Percentiles rank a stretch among this genome's conserved stretches.
Evolutionary conservation across 2,113 vertebrate genomes (phyloP).

Genomic region (Gopherus flavomarginatus): DNA sequence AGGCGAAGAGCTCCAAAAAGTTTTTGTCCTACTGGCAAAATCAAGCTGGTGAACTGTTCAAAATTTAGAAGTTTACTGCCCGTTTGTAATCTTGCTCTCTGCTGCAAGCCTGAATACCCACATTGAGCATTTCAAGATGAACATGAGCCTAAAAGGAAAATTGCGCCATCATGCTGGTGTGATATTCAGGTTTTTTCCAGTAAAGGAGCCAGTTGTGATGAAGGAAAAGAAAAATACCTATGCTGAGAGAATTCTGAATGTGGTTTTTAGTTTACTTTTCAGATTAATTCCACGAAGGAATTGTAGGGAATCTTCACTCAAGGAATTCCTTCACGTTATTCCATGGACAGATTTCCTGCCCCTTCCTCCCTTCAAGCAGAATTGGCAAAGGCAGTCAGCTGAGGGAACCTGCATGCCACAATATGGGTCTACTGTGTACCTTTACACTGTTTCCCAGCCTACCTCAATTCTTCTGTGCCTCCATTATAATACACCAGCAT

Average conservation of each 20-base stretch:
- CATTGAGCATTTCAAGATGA: accelerated
- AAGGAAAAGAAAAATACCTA: accelerated
- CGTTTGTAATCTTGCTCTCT: accelerated
- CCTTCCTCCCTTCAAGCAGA: neutral
- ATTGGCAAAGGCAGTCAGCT: neutral
- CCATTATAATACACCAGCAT: neutral
- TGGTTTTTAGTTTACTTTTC: neutral
- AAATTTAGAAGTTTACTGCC: neutral
- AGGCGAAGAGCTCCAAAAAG: accelerated
- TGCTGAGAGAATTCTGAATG: accelerated
- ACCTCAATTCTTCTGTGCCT: neutral
- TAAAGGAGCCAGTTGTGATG: neutral
- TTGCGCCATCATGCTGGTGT: accelerated
- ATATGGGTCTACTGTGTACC: neutral
- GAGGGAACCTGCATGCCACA: neutral
- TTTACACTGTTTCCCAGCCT: neutral
- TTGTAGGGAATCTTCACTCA: accelerated
- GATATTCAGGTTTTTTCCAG: accelerated
- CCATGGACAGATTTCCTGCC: neutral
- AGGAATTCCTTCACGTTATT: neutral
- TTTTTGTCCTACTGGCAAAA: neutral
- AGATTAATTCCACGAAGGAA: accelerated
- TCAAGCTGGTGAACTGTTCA: neutral
- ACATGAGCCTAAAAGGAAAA: neutral
- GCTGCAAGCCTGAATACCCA: neutral